phyloP scores from a whole-genome alignment of 2,888 invertebrate genomes.

The Loripinus fragilis region DNA sequence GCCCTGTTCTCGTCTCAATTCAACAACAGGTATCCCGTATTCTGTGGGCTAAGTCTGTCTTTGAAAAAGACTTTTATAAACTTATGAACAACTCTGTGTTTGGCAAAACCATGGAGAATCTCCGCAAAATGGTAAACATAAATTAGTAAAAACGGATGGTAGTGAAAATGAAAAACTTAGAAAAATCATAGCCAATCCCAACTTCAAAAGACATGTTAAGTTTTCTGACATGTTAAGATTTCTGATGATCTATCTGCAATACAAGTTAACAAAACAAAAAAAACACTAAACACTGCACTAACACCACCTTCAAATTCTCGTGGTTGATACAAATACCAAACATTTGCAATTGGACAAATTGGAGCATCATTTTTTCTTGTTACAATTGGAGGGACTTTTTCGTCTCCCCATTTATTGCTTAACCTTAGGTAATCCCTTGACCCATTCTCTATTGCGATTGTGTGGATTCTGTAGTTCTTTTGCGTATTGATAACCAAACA shows the following conservation, averaged over 20 bases:
- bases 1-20: too few relatives aligned
- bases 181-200: conserved; percentile 33
- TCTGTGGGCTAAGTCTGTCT: conserved; percentile 76
- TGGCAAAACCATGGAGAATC: conserved; percentile 47
- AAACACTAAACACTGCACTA: conserved; percentile 29
- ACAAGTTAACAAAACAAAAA: conserved; percentile 40
- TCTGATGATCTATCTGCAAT: conserved; percentile 40
- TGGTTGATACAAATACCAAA: too few relatives aligned
- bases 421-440: too few relatives aligned
- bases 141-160: conserved; percentile 35
- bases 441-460: too few relatives aligned
- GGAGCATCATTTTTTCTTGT: too few relatives aligned
- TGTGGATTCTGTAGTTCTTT: too few relatives aligned
- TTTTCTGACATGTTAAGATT: conserved; percentile 42
- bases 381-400: too few relatives aligned
- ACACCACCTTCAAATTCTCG: too few relatives aligned
- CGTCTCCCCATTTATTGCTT: too few relatives aligned
- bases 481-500: too few relatives aligned
- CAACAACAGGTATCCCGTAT: too few relatives aligned
- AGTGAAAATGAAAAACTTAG: conserved; percentile 34
- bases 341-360: too few relatives aligned
- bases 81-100: conserved; percentile 46
- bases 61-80: conserved; percentile 78
- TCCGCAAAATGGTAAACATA: conserved; percentile 30
- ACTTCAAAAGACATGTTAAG: conserved; percentile 34